These are phyloP conservation scores for Crocuta crocuta DNA, from an alignment of 2,113 vertebrate genomes.

Conservation along the genomic window DNA sequence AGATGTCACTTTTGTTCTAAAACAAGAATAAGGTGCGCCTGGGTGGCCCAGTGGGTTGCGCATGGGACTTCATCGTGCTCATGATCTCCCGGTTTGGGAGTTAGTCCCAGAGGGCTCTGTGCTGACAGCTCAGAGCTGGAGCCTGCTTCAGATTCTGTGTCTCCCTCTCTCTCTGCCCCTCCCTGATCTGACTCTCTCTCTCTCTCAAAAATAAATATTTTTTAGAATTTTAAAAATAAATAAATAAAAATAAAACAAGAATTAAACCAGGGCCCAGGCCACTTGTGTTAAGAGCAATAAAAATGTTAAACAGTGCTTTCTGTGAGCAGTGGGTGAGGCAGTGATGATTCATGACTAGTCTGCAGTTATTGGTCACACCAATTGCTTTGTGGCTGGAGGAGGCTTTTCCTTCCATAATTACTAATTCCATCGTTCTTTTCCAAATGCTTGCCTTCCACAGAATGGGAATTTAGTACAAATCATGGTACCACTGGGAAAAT, in stretches of 20 bases:
- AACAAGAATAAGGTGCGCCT: background rate
- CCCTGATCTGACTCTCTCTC: too few species aligned
- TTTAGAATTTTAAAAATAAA: too few species aligned
- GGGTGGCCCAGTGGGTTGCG: too few species aligned
- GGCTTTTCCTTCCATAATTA: background rate
- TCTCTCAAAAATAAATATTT: too few species aligned
- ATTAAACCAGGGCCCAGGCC: background rate
- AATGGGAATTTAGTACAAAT: background rate
- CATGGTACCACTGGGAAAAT: background rate
- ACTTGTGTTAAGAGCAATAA: background rate
- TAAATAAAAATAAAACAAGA: background rate
- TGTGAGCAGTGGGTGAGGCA: background rate
- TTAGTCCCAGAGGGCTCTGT: too few species aligned
- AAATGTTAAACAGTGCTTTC: background rate
- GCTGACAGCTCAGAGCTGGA: too few species aligned
- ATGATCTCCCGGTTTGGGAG: too few species aligned
- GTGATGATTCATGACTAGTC: background rate
- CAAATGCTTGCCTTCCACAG: background rate
- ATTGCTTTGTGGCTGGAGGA: background rate
- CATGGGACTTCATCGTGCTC: too few species aligned
- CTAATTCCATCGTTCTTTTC: background rate
- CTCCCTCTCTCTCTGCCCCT: too few species aligned
- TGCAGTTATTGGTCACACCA: background rate
- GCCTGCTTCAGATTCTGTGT: too few species aligned
- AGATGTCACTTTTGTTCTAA: background rate